Percentiles rank a stretch among this genome's conserved stretches.
Evolutionary conservation across 1,140 invertebrate species (phyloP).

Genomic region (Neotoxoptera formosana): DNA sequence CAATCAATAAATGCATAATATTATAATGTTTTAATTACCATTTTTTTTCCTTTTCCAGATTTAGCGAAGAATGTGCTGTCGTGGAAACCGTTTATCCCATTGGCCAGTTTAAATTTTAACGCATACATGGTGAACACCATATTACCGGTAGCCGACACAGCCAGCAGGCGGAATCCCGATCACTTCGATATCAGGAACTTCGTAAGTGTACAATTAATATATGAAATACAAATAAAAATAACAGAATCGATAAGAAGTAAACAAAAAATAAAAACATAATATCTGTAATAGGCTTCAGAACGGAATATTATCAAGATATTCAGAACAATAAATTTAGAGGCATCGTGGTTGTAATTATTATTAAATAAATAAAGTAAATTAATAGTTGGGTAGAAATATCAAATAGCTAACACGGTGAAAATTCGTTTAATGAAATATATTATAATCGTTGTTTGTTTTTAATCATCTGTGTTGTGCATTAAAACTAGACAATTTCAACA

Average conservation of each 20-base stretch:
- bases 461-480: not conserved
- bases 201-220: constrained; percentile 61
- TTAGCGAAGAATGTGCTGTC: constrained; percentile 70
- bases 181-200: constrained; percentile 63
- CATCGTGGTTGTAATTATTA: not conserved
- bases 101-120: constrained; percentile 76
- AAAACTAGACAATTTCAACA: not conserved
- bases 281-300: not conserved
- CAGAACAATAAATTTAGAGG: not conserved
- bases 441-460: not conserved
- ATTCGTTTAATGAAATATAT: not conserved
- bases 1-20: not conserved
- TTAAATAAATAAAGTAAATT: no score
- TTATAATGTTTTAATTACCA: not conserved
- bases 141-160: constrained; percentile 65
- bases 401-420: not conserved
- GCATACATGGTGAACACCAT: constrained; percentile 72
- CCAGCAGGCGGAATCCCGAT: constrained; percentile 64
- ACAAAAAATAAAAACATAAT: not conserved
- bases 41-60: constrained; percentile 65
- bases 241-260: not conserved
- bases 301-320: not conserved
- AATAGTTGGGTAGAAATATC: not conserved
- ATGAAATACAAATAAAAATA: not conserved
- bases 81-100: constrained; percentile 73